These are phyloP conservation scores for Mya arenaria DNA, from an alignment of 1,140 invertebrate species.

Conservation along the genomic window DNA sequence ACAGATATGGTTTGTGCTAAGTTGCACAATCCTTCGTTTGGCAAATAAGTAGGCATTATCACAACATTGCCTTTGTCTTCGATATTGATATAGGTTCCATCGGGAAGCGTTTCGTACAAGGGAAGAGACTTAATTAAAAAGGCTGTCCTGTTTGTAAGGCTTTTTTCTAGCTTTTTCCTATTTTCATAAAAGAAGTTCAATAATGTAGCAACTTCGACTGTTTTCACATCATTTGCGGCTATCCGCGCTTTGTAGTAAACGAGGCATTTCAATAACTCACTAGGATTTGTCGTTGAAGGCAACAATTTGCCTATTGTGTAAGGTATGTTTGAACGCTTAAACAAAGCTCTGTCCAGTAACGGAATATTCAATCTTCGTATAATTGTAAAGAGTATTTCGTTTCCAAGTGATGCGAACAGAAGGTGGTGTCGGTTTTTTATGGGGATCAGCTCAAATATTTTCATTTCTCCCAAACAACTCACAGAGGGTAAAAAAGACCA, in stretches of 20 bases:
- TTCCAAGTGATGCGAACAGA: background rate
- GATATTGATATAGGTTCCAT: background rate
- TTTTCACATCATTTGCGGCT: background rate
- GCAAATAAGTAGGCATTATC: background rate
- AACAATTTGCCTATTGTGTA: background rate
- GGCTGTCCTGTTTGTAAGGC: background rate
- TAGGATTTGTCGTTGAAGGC: background rate
- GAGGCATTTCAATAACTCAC: background rate
- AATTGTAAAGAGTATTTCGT: background rate
- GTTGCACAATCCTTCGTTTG: conserved; percentile 3
- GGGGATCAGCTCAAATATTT: background rate
- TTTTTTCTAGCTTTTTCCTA: background rate
- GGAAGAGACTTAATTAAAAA: conserved; percentile 1
- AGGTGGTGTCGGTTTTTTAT: background rate
- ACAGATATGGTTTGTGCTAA: background rate
- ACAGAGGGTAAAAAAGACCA: no score
- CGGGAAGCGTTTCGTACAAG: background rate
- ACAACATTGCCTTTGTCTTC: background rate
- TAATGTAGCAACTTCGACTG: background rate
- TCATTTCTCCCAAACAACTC: no score
- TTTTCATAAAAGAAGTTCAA: background rate
- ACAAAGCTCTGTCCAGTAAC: background rate
- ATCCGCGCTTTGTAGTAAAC: background rate
- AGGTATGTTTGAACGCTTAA: background rate
- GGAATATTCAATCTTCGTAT: background rate